Conservation (phyloP, 2,888 invertebrate genomes). For the Margaritifera margaritifera region DNA sequence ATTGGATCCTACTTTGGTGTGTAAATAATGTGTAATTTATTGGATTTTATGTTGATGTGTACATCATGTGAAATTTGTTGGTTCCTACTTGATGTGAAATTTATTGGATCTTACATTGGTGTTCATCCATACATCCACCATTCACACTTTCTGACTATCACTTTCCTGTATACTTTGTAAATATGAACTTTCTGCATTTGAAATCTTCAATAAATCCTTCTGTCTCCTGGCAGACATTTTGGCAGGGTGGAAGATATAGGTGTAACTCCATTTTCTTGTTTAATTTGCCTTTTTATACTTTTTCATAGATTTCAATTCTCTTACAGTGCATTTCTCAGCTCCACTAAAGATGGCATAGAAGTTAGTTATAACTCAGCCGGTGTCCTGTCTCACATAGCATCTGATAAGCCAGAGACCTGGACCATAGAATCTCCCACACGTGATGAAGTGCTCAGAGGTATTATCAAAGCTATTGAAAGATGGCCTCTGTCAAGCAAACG, state of each 20-base stretch:
- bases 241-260: not conserved
- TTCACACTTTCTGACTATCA: no score
- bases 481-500: slow-evolving; percentile 91
- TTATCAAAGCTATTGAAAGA: slow-evolving; percentile 87
- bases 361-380: slow-evolving; percentile 97
- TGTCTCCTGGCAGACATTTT: no score
- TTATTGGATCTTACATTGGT: no score
- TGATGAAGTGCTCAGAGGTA: slow-evolving; percentile 79
- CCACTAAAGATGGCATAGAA: slow-evolving; percentile 92
- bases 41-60: no score
- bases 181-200: not conserved
- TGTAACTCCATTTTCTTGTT: not conserved
- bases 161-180: no score
- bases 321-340: slow-evolving; percentile 83
- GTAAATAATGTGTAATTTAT: no score
- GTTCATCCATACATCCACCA: no score
- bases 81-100: no score
- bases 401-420: slow-evolving; percentile 91
- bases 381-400: slow-evolving; percentile 94
- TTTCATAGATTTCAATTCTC: not conserved
- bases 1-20: no score
- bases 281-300: no score
- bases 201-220: no score
- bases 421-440: slow-evolving; percentile 82
- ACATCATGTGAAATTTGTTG: no score